Evolutionary conservation across 23 tunicate species (phyloP).

Genomic region (Aplidium turbinatum): DNA sequence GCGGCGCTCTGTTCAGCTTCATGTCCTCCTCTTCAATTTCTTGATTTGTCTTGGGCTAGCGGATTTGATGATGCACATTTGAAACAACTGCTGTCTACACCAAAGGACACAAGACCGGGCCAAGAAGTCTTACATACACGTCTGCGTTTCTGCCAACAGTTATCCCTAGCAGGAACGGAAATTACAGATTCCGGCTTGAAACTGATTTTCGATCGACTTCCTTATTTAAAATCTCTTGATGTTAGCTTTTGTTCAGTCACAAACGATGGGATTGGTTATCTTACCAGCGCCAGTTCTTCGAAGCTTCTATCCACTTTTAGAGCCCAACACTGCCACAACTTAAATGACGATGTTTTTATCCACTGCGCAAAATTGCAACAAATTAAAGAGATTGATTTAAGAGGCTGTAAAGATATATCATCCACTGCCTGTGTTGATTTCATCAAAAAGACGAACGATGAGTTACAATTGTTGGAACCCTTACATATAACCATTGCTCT

Average conservation of each 20-base stretch:
- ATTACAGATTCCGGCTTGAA: conserved; percentile 58
- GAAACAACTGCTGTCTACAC: conserved; percentile 60
- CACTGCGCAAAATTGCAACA: conserved; percentile 42
- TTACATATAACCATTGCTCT: too few relatives aligned
- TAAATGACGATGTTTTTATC: conserved; percentile 39
- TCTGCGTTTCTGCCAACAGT: conserved; percentile 50
- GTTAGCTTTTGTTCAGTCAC: conserved; percentile 66
- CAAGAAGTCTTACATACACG: conserved; percentile 59
- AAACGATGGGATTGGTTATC: conserved; percentile 52
- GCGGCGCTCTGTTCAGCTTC: conserved; percentile 73
- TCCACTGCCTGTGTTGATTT: conserved; percentile 47
- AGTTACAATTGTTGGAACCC: conserved; percentile 15
- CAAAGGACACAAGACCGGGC: conserved; percentile 78
- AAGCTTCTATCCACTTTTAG: conserved; percentile 31
- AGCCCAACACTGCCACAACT: conserved; percentile 62
- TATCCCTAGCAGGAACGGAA: conserved; percentile 64
- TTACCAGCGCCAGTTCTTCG: conserved; percentile 19
- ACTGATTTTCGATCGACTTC: conserved; percentile 43
- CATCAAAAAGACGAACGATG: conserved; percentile 3
- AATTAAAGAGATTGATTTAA: conserved; percentile 44
- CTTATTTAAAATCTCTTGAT: conserved; percentile 47
- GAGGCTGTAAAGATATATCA: conserved; percentile 54
- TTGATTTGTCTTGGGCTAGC: conserved; percentile 75
- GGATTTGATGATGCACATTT: conserved; percentile 73
- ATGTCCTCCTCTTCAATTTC: conserved; percentile 66